Percentiles rank a stretch among this genome's conserved stretches.
Evolutionary conservation across 2,113 vertebrate genomes (phyloP).

Genomic region (Dunckerocampus dactyliophorus): DNA sequence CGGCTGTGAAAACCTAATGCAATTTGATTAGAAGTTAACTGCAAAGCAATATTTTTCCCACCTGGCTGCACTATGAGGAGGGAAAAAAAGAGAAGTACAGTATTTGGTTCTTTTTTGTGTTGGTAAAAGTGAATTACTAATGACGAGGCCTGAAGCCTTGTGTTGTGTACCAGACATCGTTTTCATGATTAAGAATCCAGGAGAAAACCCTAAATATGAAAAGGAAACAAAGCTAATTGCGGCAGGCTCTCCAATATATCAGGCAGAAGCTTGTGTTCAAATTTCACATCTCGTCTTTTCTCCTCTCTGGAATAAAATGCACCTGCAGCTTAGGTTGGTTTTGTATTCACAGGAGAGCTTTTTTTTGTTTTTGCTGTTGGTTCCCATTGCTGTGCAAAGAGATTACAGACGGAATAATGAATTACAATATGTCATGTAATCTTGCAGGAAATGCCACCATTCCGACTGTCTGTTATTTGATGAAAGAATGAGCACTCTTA

Average conservation of each 20-base stretch:
- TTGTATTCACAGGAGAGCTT: conserved; percentile 53
- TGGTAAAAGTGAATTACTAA: conserved; percentile 54
- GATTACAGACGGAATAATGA: conserved; percentile 63
- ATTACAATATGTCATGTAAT: conserved; percentile 57
- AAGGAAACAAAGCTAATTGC: background rate
- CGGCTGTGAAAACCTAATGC: conserved; percentile 67
- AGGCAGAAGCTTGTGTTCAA: conserved; percentile 2
- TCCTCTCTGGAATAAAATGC: conserved; percentile 13
- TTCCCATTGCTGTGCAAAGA: conserved; percentile 44
- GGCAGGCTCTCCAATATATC: background rate
- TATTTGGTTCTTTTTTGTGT: conserved; percentile 43
- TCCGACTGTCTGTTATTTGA: conserved; percentile 60
- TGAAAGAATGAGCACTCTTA: conserved; percentile 55
- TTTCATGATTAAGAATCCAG: conserved; percentile 46
- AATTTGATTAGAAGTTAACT: conserved; percentile 68
- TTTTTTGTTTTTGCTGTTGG: conserved; percentile 31
- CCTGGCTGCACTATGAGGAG: conserved; percentile 41
- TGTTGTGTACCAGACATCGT: conserved; percentile 47
- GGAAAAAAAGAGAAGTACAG: conserved; percentile 23
- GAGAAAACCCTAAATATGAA: conserved; percentile 32
- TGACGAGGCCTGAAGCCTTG: conserved; percentile 37
- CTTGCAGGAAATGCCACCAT: conserved; percentile 42
- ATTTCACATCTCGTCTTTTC: conserved; percentile 14
- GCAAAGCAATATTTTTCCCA: conserved; percentile 66
- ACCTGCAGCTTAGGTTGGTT: too few relatives aligned